phyloP scores from a whole-genome alignment of 2,797 vertebrate species.

The Poecilia picta region DNA sequence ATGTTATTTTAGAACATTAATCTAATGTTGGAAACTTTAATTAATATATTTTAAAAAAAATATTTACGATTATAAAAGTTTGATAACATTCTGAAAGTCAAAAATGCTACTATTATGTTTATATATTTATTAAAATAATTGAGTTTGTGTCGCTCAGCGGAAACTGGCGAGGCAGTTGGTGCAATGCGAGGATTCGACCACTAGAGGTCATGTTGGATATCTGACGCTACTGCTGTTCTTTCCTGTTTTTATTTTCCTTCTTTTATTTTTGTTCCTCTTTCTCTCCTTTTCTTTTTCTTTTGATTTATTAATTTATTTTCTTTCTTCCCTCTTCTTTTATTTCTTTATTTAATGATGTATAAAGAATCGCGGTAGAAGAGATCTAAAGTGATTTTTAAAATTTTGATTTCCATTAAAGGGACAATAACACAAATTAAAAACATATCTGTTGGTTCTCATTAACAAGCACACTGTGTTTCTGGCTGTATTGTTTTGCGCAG shows the following conservation, averaged over 20 bases:
- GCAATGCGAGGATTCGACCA: slow-evolving; percentile 22
- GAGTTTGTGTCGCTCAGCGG: background rate
- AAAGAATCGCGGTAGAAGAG: background rate
- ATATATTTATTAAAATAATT: background rate
- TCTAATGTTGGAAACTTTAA: background rate
- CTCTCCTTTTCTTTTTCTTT: background rate
- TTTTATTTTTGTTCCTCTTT: background rate
- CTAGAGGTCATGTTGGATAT: slow-evolving; percentile 50
- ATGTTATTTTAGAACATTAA: background rate
- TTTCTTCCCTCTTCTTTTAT: background rate
- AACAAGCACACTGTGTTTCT: background rate
- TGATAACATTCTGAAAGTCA: background rate
- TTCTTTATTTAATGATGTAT: background rate
- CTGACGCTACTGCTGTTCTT: background rate
- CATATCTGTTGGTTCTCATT: background rate
- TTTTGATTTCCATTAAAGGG: background rate
- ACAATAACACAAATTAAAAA: background rate
- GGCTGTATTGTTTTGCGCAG: background rate
- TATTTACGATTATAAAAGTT: background rate
- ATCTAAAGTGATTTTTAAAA: background rate
- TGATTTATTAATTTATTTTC: background rate
- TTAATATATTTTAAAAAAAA: background rate
- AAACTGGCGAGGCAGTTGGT: background rate
- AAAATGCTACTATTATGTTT: background rate
- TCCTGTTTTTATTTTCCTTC: background rate